Base-by-base conservation (phyloP, 2,113 vertebrate species). In the Procavia capensis region DNA sequence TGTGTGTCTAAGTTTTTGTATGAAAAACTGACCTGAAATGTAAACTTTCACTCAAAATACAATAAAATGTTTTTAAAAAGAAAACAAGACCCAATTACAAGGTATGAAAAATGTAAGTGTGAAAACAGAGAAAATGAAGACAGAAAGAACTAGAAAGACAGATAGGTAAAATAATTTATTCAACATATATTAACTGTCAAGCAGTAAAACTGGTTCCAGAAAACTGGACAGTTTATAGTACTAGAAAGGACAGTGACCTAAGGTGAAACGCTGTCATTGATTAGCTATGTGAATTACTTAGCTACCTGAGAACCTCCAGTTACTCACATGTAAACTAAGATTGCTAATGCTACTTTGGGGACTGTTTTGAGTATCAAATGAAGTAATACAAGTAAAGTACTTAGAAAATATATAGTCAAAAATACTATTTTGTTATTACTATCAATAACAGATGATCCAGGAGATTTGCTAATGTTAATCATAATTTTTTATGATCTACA, bases 91-190 rank as follows among this genome's bases (percentile, higher is more conserved):
- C 29, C 10, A 66, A 0, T 43, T 63, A 80, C 20, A 89, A 64
- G 7, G 6, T 9, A 63, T 64, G 6, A 82, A 79, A 90, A 81
- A 50, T 57, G 57, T 25, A 29, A 97, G 36, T 57, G 10, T 91
- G 72, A 92, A 6, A 9, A 78, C 59, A 45, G 6, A 93, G 72
- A 88, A 96, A 96, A 92, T 91, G 20, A 29, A 94, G 57, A 94
- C 10, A 36, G 63, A 95, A 41, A 96, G 80, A 96, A 31, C 85
- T 94, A 88, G 68, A 97, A 86, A 54, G 39, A 86, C 95, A 96
- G 70, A 95, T 10, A 68, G 3, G 75, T 36, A 61, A 43, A 74
- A 29, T 57, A 63, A 47, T 39, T 81, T 36, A 74, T 68, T 70
- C 41, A 47, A 29, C 2, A n/a, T 24, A 36, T 85, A 82, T 84